Evolutionary conservation across 1,140 invertebrate genomes (phyloP).

Genomic region (Hirudo medicinalis): DNA sequence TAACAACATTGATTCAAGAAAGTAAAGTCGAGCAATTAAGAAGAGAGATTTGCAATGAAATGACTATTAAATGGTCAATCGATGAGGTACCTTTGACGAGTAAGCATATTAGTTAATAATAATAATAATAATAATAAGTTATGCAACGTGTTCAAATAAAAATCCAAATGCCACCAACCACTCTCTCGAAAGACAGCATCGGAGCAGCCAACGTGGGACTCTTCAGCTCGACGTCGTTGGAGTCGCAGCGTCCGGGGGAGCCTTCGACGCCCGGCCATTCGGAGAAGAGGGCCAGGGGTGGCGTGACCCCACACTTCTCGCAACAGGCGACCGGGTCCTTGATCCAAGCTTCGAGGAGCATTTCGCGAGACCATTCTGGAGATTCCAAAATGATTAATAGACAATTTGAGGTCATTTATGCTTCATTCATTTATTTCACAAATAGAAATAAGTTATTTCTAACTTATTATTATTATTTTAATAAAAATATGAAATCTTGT

Average conservation of each 20-base stretch:
- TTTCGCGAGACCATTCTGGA: conserved; percentile 59
- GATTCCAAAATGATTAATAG: conserved; percentile 14
- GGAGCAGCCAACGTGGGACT: conserved; percentile 5
- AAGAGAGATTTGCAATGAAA: too few species aligned
- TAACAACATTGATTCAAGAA: too few species aligned
- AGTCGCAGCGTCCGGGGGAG: neutral
- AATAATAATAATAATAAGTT: too few species aligned
- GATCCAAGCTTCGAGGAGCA: conserved; percentile 58
- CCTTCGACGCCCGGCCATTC: conserved; percentile 1
- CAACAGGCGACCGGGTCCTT: conserved; percentile 54
- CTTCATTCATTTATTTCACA: too few species aligned
- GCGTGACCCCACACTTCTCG: conserved; percentile 53
- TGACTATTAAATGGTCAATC: too few species aligned
- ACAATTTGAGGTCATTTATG: neutral
- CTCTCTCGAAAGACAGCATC: neutral
- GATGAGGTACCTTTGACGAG: neutral
- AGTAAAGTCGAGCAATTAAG: too few species aligned
- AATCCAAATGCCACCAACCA: neutral
- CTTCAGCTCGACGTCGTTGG: conserved; percentile 16
- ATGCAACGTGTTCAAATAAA: too few species aligned
- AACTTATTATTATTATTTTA: too few species aligned
- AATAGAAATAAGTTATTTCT: too few species aligned
- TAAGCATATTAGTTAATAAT: neutral
- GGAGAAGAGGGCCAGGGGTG: conserved; percentile 38
- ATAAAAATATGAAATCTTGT: too few species aligned